These are phyloP conservation scores for Altica lythri DNA, from an alignment of 2,888 invertebrate genomes.

Conservation along the genomic window DNA sequence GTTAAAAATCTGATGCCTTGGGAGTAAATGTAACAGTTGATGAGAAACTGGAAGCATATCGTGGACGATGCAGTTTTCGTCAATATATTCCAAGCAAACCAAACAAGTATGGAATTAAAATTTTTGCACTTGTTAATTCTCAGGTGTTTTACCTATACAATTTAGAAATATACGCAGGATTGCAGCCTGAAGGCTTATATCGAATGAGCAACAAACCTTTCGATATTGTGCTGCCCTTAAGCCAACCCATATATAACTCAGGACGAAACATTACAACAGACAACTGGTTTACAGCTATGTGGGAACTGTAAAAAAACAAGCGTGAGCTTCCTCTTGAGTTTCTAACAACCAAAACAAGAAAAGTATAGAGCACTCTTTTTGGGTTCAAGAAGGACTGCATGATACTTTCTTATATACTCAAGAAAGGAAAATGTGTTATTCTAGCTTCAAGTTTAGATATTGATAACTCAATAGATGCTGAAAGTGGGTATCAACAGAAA, in stretches of 20 bases:
- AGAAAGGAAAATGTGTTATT: no score
- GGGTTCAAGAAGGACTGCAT: no score
- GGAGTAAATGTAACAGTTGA: neutral
- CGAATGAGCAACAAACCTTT: neutral
- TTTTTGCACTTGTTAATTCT: neutral
- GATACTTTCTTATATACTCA: no score
- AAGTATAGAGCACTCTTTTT: no score
- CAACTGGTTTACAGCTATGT: neutral
- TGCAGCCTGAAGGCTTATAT: neutral
- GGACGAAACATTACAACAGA: slow-evolving; percentile 4
- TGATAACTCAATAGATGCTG: no score
- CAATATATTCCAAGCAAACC: neutral
- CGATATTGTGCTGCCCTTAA: neutral
- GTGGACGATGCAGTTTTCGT: neutral
- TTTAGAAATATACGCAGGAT: neutral
- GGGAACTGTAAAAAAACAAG: no score
- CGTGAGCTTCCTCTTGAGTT: no score
- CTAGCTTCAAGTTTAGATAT: no score
- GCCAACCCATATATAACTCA: neutral
- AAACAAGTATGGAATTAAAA: neutral
- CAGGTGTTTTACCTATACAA: no score
- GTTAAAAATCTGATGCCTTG: neutral
- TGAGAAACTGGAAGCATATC: no score
- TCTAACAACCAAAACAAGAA: no score
- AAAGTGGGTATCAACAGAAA: no score